phyloP scores from a whole-genome alignment of 2,888 invertebrate species.

The Nomada lathburiana region DNA sequence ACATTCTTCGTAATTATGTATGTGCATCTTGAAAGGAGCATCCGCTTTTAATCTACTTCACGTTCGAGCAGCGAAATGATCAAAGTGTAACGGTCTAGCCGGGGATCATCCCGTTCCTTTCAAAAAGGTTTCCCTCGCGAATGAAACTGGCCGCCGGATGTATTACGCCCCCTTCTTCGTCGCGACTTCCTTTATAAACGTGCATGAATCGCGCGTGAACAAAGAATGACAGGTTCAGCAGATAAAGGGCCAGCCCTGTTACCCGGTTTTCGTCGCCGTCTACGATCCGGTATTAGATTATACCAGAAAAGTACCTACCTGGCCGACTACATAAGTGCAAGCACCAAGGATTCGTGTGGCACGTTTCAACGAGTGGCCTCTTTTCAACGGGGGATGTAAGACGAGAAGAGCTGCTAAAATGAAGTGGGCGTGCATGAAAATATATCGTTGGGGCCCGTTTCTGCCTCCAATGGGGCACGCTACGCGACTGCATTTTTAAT shows the following conservation, averaged over 20 bases:
- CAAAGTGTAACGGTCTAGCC: conserved; percentile 41
- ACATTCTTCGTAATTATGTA: background rate
- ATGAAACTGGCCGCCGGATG: conserved; percentile 50
- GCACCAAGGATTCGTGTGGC: conserved; percentile 6
- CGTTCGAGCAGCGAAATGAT: conserved; percentile 29
- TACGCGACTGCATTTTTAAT: conserved; percentile 42
- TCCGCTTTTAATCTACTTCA: background rate
- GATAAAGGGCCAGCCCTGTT: conserved; percentile 44
- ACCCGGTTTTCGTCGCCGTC: conserved; percentile 37
- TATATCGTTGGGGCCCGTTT: conserved; percentile 53
- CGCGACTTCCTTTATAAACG: conserved; percentile 41
- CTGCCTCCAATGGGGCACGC: background rate
- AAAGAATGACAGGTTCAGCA: conserved; percentile 60
- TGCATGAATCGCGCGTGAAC: conserved; percentile 34
- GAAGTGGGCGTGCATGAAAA: conserved; percentile 76
- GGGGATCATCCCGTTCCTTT: conserved; percentile 14
- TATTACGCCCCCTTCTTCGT: conserved; percentile 42
- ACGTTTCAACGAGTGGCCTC: conserved; percentile 57
- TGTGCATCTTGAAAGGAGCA: background rate
- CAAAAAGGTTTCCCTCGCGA: conserved; percentile 15
- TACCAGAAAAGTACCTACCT: conserved; percentile 31
- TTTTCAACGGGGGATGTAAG: conserved; percentile 59
- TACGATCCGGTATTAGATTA: conserved; percentile 43
- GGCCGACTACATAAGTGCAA: background rate
- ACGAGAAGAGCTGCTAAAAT: conserved; percentile 56